Percentiles rank a stretch among this genome's conserved stretches.
These are phyloP conservation scores for Dendrolimus kikuchii DNA, from an alignment of 1,140 invertebrate genomes.

Conservation along the genomic window DNA sequence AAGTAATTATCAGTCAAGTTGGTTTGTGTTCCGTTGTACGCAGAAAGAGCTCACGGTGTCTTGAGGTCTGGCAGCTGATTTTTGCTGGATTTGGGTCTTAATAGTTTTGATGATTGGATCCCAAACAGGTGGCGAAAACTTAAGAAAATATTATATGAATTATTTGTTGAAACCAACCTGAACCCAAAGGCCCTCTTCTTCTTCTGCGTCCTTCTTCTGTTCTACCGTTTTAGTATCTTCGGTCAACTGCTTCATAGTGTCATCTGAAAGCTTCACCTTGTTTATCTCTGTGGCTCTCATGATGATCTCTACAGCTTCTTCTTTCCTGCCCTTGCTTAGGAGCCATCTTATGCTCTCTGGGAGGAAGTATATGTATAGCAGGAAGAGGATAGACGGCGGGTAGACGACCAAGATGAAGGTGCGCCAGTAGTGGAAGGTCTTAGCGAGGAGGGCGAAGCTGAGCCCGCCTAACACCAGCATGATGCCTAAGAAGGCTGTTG, in stretches of 20 bases:
- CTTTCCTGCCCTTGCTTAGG: constrained; percentile 78
- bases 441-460: constrained; percentile 48
- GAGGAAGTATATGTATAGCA: constrained; percentile 49
- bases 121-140: too few species aligned
- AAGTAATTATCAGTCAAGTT: too few species aligned
- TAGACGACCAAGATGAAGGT: constrained; percentile 56
- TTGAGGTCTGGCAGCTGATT: too few species aligned
- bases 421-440: constrained; percentile 54
- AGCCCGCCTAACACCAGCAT: constrained; percentile 49
- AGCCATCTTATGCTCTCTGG: constrained; percentile 77
- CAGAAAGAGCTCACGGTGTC: too few species aligned
- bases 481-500: constrained; percentile 53
- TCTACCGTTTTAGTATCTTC: constrained; percentile 29
- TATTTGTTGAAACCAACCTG: too few species aligned
- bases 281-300: constrained; percentile 79
- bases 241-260: constrained; percentile 46
- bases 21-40: too few species aligned
- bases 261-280: constrained; percentile 73
- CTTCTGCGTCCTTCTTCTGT: constrained; percentile 28
- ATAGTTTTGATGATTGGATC: too few species aligned
- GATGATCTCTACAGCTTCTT: constrained; percentile 76
- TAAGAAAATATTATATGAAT: too few species aligned
- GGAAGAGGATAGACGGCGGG: constrained; percentile 50
- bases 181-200: constrained; percentile 42
- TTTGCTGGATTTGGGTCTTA: too few species aligned